A percentile compares a stretch with the other conserved stretches of the same genome.
Evolutionary conservation across 2,113 vertebrate genomes (phyloP).

Genomic region (Nannospalax galili): DNA sequence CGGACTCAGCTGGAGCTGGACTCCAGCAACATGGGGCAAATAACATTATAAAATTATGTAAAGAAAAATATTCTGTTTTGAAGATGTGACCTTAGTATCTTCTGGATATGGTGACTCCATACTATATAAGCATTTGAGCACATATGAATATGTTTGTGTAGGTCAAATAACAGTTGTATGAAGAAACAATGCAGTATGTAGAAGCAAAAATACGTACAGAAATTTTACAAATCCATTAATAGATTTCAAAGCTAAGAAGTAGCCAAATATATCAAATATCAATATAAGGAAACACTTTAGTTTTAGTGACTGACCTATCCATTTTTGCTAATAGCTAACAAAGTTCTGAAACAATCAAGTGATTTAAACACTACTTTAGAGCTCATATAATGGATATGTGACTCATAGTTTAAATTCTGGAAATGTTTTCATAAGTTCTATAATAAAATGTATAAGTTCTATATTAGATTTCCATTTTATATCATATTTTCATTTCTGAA

Average conservation of each 20-base stretch:
- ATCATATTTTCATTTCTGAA: conserved; percentile 2
- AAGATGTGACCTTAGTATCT: neutral
- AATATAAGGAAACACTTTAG: neutral
- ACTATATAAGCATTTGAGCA: neutral
- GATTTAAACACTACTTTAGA: neutral
- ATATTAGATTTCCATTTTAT: neutral
- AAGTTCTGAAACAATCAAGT: neutral
- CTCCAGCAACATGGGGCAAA: conserved; percentile 64
- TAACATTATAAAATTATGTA: conserved; percentile 70
- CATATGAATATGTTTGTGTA: neutral
- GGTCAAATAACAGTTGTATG: neutral
- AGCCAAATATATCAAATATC: neutral
- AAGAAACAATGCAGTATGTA: neutral
- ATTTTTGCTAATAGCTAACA: neutral
- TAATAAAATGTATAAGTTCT: neutral
- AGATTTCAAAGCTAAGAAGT: neutral
- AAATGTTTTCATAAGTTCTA: neutral
- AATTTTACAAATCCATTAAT: neutral
- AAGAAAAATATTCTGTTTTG: conserved; percentile 50
- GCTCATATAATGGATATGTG: neutral
- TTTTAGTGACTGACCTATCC: neutral
- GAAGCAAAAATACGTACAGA: neutral
- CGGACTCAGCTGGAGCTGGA: too few species aligned
- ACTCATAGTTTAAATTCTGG: neutral
- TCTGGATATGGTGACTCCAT: neutral